Conservation (phyloP, 2,797 vertebrate species). For the Sebastes dallii region DNA sequence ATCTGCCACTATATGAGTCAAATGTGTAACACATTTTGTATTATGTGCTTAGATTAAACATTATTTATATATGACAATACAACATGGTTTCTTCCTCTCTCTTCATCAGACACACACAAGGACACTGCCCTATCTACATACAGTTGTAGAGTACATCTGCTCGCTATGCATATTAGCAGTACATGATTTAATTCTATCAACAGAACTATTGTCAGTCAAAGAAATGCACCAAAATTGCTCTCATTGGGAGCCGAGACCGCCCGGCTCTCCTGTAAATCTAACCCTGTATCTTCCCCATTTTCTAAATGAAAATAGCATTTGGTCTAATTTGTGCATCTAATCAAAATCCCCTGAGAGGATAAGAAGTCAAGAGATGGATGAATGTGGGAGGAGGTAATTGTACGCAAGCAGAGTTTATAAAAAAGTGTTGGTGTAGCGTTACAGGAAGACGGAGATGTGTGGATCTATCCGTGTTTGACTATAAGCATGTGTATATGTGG, state of each 20-base stretch:
- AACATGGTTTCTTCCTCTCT: too few species aligned
- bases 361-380: constrained; percentile 42
- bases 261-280: constrained; percentile 1
- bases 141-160: too few species aligned
- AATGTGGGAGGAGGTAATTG: constrained; percentile 43
- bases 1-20: neutral
- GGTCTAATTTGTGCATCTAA: constrained; percentile 45
- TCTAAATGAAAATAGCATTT: constrained; percentile 57
- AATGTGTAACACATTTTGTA: neutral
- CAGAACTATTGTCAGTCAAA: neutral
- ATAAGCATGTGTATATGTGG: constrained; percentile 15
- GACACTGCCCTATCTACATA: neutral
- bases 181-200: neutral
- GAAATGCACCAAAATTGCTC: neutral
- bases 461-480: constrained; percentile 19
- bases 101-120: neutral
- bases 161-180: neutral
- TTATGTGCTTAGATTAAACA: neutral
- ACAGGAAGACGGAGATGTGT: neutral
- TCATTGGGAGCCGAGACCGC: neutral
- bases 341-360: constrained; percentile 50
- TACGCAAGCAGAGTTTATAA: constrained; percentile 20
- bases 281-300: constrained; percentile 1
- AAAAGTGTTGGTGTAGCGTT: constrained; percentile 2
- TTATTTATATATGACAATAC: too few species aligned